Evolutionary conservation across 1,140 invertebrate species (phyloP).

Genomic region (Neodiprion fabricii): DNA sequence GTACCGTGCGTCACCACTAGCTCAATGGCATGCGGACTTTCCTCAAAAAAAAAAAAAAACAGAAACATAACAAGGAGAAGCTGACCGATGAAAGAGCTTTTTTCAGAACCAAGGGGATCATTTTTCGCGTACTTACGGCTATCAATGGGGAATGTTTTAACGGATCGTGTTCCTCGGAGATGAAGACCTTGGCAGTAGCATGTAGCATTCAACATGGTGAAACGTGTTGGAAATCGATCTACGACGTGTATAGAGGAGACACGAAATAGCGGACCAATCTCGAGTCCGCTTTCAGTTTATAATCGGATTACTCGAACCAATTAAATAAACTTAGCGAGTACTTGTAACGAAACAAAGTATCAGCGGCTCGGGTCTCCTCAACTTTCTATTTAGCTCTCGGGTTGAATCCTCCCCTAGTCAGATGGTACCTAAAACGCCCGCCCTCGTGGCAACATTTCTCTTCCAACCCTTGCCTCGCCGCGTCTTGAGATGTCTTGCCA

Average conservation of each 20-base stretch:
- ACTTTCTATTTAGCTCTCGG: background rate
- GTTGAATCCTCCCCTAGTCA: background rate
- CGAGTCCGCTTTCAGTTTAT: background rate
- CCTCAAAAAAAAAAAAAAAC: background rate
- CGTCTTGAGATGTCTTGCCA: too few species aligned
- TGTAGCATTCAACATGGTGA: too few species aligned
- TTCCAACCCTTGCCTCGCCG: too few species aligned
- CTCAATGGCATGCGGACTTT: background rate
- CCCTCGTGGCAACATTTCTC: too few species aligned
- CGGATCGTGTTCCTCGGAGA: background rate
- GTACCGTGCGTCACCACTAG: background rate
- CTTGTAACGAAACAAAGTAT: constrained; percentile 3
- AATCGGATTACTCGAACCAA: constrained; percentile 14
- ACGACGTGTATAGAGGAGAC: background rate
- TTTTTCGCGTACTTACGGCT: background rate
- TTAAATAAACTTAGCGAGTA: constrained; percentile 13
- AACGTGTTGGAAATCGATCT: background rate
- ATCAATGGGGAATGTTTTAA: background rate
- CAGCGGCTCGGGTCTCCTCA: background rate
- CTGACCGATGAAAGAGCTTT: background rate
- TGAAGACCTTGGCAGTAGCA: too few species aligned
- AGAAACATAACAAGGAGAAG: background rate
- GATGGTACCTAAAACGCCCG: background rate
- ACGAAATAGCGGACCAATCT: background rate
- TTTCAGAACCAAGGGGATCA: background rate